Evolutionary conservation across 1,140 invertebrate genomes (phyloP).

Genomic region (Apolygus lucorum): DNA sequence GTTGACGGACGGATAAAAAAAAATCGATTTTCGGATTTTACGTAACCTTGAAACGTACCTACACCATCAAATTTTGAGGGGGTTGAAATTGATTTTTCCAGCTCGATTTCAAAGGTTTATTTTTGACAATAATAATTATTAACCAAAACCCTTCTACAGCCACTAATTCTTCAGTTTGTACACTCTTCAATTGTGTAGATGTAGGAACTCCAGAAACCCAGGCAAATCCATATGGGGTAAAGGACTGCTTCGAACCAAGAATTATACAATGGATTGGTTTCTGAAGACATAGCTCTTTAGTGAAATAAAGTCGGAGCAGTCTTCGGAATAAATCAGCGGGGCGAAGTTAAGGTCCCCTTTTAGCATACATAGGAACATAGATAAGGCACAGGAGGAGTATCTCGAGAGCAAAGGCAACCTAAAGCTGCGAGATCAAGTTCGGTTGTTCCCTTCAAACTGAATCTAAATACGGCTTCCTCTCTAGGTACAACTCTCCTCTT

Average conservation of each 20-base stretch:
- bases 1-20: too few species aligned
- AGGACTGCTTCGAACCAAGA: background rate
- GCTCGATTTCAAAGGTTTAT: too few species aligned
- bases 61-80: too few species aligned
- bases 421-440: background rate
- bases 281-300: constrained; percentile 8
- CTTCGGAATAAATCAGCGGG: background rate
- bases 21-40: too few species aligned
- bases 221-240: too few species aligned
- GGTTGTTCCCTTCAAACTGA: constrained; percentile 11
- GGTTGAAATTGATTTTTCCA: too few species aligned
- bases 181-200: too few species aligned
- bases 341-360: background rate
- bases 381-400: background rate
- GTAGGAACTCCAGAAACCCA: too few species aligned
- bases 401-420: background rate
- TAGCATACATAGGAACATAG: background rate
- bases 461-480: constrained; percentile 2
- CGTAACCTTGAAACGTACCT: too few species aligned
- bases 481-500: background rate
- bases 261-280: constrained; percentile 9
- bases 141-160: too few species aligned
- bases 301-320: background rate
- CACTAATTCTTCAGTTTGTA: too few species aligned
- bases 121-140: too few species aligned